Percentiles rank a stretch among this genome's conserved stretches.
Conservation (phyloP, 2,888 invertebrate species). For the Tridacna gigas region DNA sequence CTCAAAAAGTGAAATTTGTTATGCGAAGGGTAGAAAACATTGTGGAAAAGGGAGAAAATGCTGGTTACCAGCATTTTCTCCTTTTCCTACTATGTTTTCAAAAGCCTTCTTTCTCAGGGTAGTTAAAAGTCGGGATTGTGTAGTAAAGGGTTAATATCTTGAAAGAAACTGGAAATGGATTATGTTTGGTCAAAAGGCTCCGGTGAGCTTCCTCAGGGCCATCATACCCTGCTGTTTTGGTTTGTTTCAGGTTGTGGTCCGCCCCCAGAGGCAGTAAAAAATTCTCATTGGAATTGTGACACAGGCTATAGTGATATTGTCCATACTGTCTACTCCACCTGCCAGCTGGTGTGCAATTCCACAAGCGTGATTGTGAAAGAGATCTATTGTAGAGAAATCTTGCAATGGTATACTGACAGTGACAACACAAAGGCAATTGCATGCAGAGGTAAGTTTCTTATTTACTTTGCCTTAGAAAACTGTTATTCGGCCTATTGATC, state of each 20-base stretch:
- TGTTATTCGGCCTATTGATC: too few relatives aligned
- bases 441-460: too few relatives aligned
- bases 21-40: neutral
- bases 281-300: slow-evolving; percentile 21
- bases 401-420: slow-evolving; percentile 6
- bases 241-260: slow-evolving; percentile 17
- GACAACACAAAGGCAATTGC: neutral
- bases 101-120: neutral
- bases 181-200: too few relatives aligned
- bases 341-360: slow-evolving; percentile 5
- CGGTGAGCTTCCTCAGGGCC: too few relatives aligned
- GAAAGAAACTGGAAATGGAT: too few relatives aligned
- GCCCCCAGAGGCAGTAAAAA: neutral
- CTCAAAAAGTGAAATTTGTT: too few relatives aligned
- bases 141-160: too few relatives aligned
- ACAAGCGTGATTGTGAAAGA: neutral
- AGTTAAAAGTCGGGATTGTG: too few relatives aligned
- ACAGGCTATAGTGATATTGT: slow-evolving; percentile 6
- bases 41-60: neutral
- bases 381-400: slow-evolving; percentile 16
- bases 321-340: slow-evolving; percentile 12
- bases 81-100: neutral
- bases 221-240: too few relatives aligned
- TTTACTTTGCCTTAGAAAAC: neutral
- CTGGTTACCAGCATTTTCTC: neutral